Percentiles rank a stretch among this genome's conserved stretches.
These are phyloP conservation scores for Cabera pusaria DNA, from an alignment of 2,888 invertebrate genomes.

Conservation along the genomic window DNA sequence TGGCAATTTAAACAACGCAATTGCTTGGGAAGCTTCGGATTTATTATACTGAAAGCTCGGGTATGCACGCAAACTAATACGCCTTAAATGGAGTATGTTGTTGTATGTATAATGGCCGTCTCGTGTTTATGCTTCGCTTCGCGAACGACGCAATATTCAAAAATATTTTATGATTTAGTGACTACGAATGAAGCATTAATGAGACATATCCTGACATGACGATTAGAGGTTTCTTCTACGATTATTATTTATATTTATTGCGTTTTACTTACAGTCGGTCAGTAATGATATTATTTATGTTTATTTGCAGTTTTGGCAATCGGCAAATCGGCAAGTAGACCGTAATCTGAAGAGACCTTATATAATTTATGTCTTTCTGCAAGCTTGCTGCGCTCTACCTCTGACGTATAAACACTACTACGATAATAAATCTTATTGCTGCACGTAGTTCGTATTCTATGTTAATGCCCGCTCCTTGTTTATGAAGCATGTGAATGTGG, in stretches of 20 bases:
- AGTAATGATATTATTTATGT: slow-evolving; percentile 24
- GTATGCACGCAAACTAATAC: slow-evolving; percentile 48
- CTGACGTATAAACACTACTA: slow-evolving; percentile 12
- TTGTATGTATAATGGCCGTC: slow-evolving; percentile 42
- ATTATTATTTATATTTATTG: too few species aligned
- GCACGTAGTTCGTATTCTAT: slow-evolving; percentile 19
- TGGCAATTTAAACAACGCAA: slow-evolving; percentile 50
- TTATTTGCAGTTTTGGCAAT: slow-evolving; percentile 17
- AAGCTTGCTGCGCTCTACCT: slow-evolving; percentile 12
- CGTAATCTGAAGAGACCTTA: slow-evolving; percentile 12
- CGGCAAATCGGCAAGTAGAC: slow-evolving; percentile 8
- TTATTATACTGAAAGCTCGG: slow-evolving; percentile 46
- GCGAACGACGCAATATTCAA: too few species aligned
- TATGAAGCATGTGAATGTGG: slow-evolving; percentile 43
- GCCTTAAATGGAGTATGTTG: slow-evolving; percentile 43
- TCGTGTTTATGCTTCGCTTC: too few species aligned
- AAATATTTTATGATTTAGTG: too few species aligned
- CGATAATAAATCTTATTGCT: slow-evolving; percentile 18
- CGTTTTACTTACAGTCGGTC: slow-evolving; percentile 34
- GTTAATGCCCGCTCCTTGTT: slow-evolving; percentile 22
- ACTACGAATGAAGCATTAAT: too few species aligned
- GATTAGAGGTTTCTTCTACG: slow-evolving; percentile 29
- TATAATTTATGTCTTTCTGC: slow-evolving; percentile 16
- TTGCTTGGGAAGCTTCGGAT: slow-evolving; percentile 58
- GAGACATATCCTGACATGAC: slow-evolving; percentile 22